Base-by-base conservation (phyloP, 1,140 invertebrate genomes). In the Ceratina japonica region DNA sequence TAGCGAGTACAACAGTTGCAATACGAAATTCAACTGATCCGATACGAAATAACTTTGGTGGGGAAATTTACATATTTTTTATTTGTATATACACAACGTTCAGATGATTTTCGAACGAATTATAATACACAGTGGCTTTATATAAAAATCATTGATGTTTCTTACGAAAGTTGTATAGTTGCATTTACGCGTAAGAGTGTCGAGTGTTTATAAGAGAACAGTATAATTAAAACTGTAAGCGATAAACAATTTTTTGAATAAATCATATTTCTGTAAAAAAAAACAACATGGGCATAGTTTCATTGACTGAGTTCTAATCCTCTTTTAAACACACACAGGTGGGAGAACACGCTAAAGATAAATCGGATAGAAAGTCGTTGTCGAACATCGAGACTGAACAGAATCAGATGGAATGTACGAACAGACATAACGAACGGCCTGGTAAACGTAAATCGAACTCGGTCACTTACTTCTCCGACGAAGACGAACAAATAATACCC, bases 241-340 rank as follows among this genome's bases (percentile, higher is more conserved):
- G 51, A 63, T 61, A 64, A 81, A 76, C 73, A 66, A 64, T 81
- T 82, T 44, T 83, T 87, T 84, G 71, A 89, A 87, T 88, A 88
- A 88, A 89, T 87, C 79, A 31, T 86, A 89, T 87, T 88, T 89
- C 77, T 81, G 64, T 86, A 83, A 82, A 89, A 88, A 86, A 86
- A 58, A 69, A 54, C n/a, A 58, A 61, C 69, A 51, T 5, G 62
- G 37, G 52, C 56, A 80, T 51, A 66, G 72, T 71, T 88, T 75
- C 24, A 77, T 83, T 86, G 37, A 64, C 79, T 51, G 62, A 71
- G 84, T 85, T 89, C 82, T 87, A 77, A 86, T 88, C 82, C 75
- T 85, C 76, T 63, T 82, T 84, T 85, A 71, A 79, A 79, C 56
- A 49, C 81, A 10, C 88, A 90, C n/a, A n/a, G n/a, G n/a, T n/a